Percentiles rank a stretch among this genome's conserved stretches.
phyloP scores from a whole-genome alignment of 2,888 invertebrate species.

The Beris morrisii region DNA sequence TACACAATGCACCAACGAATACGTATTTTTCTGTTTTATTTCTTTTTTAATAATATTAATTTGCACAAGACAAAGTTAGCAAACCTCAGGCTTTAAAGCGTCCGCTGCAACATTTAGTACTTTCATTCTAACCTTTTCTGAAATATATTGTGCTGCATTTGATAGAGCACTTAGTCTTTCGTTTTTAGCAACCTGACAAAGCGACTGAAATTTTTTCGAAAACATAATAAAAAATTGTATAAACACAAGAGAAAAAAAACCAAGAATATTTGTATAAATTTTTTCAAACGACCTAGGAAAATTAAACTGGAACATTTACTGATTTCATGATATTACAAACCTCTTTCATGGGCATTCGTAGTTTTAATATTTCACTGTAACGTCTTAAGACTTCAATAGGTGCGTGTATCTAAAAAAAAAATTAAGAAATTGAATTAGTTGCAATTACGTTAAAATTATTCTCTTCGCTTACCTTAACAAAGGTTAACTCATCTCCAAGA shows the following conservation, averaged over 20 bases:
- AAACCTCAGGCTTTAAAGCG: slow-evolving; percentile 30
- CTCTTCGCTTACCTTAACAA: slow-evolving; percentile 67
- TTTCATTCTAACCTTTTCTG: slow-evolving; percentile 61
- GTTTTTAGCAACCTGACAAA: slow-evolving; percentile 64
- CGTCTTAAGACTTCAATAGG: slow-evolving; percentile 79
- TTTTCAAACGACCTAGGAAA: not conserved
- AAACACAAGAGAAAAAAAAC: slow-evolving; percentile 4
- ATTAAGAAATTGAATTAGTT: not conserved
- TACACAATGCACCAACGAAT: not conserved
- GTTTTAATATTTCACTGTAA: slow-evolving; percentile 89
- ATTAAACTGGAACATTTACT: not conserved
- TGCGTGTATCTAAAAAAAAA: slow-evolving; percentile 75
- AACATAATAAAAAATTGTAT: slow-evolving; percentile 15
- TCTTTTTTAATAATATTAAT: not conserved
- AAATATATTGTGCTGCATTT: slow-evolving; percentile 67
- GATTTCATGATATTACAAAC: slow-evolving; percentile 52
- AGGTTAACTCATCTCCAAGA: slow-evolving; percentile 71
- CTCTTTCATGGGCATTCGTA: slow-evolving; percentile 93
- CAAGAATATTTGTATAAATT: not conserved
- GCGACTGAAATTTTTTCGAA: slow-evolving; percentile 59
- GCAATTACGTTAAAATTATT: not conserved
- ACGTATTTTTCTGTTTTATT: not conserved
- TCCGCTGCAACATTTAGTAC: slow-evolving; percentile 28
- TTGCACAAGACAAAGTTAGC: slow-evolving; percentile 24
- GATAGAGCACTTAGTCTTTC: slow-evolving; percentile 66